Evolutionary conservation across 2,888 invertebrate genomes (phyloP), one percentile per base, ranked within the genome.

Genomic region (Caenorhabditis sp.): DNA sequence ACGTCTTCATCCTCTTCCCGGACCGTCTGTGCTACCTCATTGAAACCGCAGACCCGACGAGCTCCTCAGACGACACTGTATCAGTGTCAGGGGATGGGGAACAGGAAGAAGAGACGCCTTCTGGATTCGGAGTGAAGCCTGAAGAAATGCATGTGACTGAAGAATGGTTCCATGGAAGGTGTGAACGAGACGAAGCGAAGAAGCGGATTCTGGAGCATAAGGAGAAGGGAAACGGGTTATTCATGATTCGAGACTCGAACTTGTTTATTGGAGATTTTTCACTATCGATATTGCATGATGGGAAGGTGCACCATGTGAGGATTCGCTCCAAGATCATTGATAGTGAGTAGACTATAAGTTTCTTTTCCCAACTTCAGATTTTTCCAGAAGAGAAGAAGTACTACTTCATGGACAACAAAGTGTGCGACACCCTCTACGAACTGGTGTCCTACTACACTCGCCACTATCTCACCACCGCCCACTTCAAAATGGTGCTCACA

Each of bases 211-310:
- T 89, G 75, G 87, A 89, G 80, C 89, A 90, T 58, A 81, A 75
- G 51, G 87, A 87, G 12, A 95, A 95, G 84, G 95, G 95, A 2
- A 96, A 98, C 92, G 98, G 98, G 0, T 96, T 98, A 0, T 99
- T 97, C 93, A 94, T 99, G 64, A 97, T 99, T 10, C 94, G 99
- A 66, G 96, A 96, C 2, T 96, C 96, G 92, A 96, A 96, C 90
- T 96, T 96, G 89, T 97, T 97, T 88, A 94, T 94, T 0, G 95
- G 95, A 89, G 95, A 95, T 1, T 97, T 95, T 93, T 96, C 97
- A 16, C 96, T 99, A 89, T 97, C 97, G 81, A 98, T 98, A 93
- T 95, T 96, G 95, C 90, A 90, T 72, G 88, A 89, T 64, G 86
- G 83, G 22, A 83, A 85, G 22, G 92, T 92, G 19, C 90, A 92